Evolutionary conservation across 2,113 vertebrate genomes (phyloP).

Genomic region (Chaenogobius annularis): DNA sequence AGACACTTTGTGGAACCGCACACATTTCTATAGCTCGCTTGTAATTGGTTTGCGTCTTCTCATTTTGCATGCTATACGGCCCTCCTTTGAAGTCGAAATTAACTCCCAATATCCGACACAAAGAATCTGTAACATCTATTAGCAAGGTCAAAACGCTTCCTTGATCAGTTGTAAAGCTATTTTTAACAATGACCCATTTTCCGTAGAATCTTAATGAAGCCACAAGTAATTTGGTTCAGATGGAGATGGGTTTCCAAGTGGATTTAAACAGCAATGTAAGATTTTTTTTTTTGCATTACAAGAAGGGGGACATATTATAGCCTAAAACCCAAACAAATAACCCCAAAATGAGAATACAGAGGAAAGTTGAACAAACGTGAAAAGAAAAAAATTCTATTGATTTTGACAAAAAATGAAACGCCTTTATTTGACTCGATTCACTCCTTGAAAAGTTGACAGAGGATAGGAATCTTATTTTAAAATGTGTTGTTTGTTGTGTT

Average conservation of each 20-base stretch:
- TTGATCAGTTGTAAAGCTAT: slow-evolving; percentile 9
- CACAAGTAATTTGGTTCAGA: slow-evolving; percentile 44
- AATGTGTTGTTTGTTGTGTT: too few relatives aligned
- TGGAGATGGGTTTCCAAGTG: slow-evolving; percentile 21
- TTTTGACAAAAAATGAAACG: too few relatives aligned
- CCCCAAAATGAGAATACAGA: background rate
- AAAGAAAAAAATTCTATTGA: background rate
- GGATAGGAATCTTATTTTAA: too few relatives aligned
- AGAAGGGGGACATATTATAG: background rate
- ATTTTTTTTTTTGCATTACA: slow-evolving; percentile 26
- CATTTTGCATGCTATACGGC: background rate
- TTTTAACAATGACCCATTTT: slow-evolving; percentile 53
- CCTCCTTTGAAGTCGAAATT: slow-evolving; percentile 35
- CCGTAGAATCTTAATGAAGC: slow-evolving; percentile 43
- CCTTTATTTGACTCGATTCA: too few relatives aligned
- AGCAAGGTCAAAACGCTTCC: slow-evolving; percentile 14
- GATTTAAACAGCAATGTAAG: slow-evolving; percentile 32
- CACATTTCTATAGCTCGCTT: background rate
- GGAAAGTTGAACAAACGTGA: too few relatives aligned
- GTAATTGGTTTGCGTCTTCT: background rate
- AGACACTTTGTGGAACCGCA: background rate
- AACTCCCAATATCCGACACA: slow-evolving; percentile 28
- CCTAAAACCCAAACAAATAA: background rate
- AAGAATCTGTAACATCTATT: slow-evolving; percentile 17
- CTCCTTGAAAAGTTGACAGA: too few relatives aligned